Percentiles rank a stretch among this genome's conserved stretches.
phyloP scores from a whole-genome alignment of 2,113 vertebrate genomes.

The Rutilus rutilus region DNA sequence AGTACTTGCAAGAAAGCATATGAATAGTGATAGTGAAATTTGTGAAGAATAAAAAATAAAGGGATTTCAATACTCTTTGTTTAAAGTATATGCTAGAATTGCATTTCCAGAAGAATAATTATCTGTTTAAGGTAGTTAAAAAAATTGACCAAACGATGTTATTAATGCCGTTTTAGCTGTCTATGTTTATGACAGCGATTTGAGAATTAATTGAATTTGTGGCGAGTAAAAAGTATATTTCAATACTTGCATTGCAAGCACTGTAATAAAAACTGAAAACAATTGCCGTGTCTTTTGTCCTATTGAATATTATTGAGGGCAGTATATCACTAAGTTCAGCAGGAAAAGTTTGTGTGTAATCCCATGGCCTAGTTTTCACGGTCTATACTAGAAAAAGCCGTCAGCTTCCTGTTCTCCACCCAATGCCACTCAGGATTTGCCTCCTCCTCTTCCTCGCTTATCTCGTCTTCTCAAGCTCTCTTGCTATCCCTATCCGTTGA shows the following conservation, averaged over 20 bases:
- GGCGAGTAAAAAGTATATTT: not conserved
- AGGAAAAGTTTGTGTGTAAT: constrained; percentile 22
- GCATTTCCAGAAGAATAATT: too few species aligned
- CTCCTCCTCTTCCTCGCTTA: not conserved
- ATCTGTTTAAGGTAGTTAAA: too few species aligned
- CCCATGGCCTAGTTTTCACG: constrained; percentile 34
- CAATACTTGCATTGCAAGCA: not conserved
- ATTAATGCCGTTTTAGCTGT: not conserved
- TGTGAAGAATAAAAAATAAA: not conserved
- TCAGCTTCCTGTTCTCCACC: not conserved
- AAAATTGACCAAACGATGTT: not conserved
- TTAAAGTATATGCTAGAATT: not conserved
- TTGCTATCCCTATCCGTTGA: not conserved
- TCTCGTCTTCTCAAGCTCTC: not conserved
- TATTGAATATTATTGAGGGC: not conserved
- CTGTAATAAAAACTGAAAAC: not conserved
- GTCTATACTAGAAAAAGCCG: not conserved
- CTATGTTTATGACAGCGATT: not conserved
- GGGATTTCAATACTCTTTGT: not conserved
- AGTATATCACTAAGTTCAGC: not conserved
- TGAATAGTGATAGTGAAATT: not conserved
- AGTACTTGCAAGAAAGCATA: not conserved
- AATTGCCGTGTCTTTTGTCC: not conserved
- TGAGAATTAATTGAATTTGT: not conserved
- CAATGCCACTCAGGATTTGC: constrained; percentile 16